Evolutionary conservation across 2,113 vertebrate species (phyloP), one percentile per base, ranked within the genome.

Genomic region (Hyperoodon ampullatus): DNA sequence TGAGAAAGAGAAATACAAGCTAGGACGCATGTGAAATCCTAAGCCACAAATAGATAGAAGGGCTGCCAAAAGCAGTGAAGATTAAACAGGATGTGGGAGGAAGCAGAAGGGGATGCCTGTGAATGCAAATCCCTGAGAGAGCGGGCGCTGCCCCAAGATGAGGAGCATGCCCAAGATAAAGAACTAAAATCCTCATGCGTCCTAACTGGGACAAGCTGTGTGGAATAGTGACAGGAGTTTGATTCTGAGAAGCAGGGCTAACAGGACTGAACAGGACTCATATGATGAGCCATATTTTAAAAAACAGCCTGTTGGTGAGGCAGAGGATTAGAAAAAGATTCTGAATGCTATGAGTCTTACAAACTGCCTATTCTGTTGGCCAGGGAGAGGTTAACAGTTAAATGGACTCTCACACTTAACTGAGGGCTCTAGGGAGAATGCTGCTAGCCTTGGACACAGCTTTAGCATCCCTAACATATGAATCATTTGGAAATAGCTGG

Each of bases 1-100:
- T 61, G 70, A 88, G 63, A 94, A 93, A 87, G n/a, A 90, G 74
- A 95, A 88, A 92, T 35, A 18, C 28, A 71, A 84, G 44, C 65
- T 93, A 93, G 75, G 55, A 33, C 88, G 55, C 60, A 35, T 60
- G 42, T 35, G 61, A 84, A 94, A 95, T 61, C n/a, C 66, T 35
- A 81, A 96, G 14, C 70, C 71, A 58, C 84, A 87, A 30, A 81
- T 28, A 92, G 92, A 88, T 28, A 66, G 68, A 86, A 61, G 15
- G 53, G 53, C 28, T 94, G 47, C 72, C 53, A 66, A 93, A 72
- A 84, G 80, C 78, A 90, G 33, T 42, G 65, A 84, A 65, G 68
- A 83, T 55, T 87, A 96, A 58, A 88, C 47, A 63, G 83, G 61
- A 60, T 42, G 30, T 58, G 61, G 72, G 66, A 94, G 61, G 72